These are phyloP conservation scores for Sitta carolinensis DNA, from an alignment of 2,797 vertebrate genomes.

Conservation along the genomic window DNA sequence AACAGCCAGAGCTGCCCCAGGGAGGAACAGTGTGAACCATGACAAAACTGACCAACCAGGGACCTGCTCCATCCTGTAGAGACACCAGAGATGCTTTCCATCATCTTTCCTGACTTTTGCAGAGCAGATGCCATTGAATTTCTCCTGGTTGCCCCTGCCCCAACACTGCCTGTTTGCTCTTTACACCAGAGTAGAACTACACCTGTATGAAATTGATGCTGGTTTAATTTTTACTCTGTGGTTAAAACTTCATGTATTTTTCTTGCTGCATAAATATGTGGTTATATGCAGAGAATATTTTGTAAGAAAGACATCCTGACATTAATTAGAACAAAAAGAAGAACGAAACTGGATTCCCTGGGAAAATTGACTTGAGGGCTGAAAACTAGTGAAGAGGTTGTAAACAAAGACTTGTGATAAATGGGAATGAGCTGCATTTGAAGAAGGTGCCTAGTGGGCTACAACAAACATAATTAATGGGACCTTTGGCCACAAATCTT, in stretches of 20 bases:
- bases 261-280: background rate
- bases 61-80: background rate
- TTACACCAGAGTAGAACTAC: background rate
- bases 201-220: background rate
- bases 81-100: background rate
- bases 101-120: background rate
- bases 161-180: background rate
- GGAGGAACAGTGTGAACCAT: background rate
- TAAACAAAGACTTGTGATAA: constrained; percentile 52
- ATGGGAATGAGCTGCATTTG: constrained; percentile 12
- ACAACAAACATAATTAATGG: constrained; percentile 48
- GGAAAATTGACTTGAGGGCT: constrained; percentile 11
- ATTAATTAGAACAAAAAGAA: background rate
- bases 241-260: constrained; percentile 9
- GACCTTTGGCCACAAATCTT: constrained; percentile 57
- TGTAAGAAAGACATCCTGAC: background rate
- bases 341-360: background rate
- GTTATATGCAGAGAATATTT: background rate
- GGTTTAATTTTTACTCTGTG: constrained; percentile 15
- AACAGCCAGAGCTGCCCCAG: background rate
- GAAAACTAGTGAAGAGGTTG: background rate
- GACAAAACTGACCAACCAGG: background rate
- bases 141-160: background rate
- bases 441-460: constrained; percentile 41
- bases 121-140: background rate